Evolutionary conservation across 2,113 vertebrate species (phyloP).

Genomic region (Electrona antarctica): DNA sequence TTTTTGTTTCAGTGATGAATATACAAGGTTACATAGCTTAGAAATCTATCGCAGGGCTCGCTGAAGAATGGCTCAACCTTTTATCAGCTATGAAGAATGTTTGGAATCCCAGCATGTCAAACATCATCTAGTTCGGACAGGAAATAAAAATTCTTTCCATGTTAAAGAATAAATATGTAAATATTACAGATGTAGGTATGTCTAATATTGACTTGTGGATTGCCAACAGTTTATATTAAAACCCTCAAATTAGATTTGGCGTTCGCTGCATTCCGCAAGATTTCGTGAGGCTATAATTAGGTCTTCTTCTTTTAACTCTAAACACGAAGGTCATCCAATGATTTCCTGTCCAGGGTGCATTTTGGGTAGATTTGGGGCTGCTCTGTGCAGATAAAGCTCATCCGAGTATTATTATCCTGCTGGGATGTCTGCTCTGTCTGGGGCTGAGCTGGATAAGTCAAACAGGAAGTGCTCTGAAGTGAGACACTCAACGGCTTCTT

Average conservation of each 20-base stretch:
- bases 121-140: conserved; percentile 36
- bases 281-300: conserved; percentile 60
- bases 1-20: neutral
- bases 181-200: conserved; percentile 40
- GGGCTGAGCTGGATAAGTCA: conserved; percentile 51
- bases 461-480: conserved; percentile 57
- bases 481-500: conserved; percentile 45
- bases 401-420: conserved; percentile 62
- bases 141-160: conserved; percentile 43
- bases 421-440: conserved; percentile 51
- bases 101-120: conserved; percentile 57
- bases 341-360: conserved; percentile 65
- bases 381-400: conserved; percentile 68
- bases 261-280: conserved; percentile 55
- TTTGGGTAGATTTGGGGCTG: conserved; percentile 56
- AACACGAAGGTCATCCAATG: conserved; percentile 56
- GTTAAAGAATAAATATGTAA: conserved; percentile 59
- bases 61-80: conserved; percentile 31
- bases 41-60: conserved; percentile 1
- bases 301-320: conserved; percentile 45
- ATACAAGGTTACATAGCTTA: neutral
- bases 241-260: conserved; percentile 53
- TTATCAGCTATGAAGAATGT: conserved; percentile 47
- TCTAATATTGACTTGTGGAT: conserved; percentile 58
- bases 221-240: conserved; percentile 56